Evolutionary conservation across 2,888 invertebrate species (phyloP), one percentile per base, ranked within the genome.

Genomic region (Rhingia campestris): DNA sequence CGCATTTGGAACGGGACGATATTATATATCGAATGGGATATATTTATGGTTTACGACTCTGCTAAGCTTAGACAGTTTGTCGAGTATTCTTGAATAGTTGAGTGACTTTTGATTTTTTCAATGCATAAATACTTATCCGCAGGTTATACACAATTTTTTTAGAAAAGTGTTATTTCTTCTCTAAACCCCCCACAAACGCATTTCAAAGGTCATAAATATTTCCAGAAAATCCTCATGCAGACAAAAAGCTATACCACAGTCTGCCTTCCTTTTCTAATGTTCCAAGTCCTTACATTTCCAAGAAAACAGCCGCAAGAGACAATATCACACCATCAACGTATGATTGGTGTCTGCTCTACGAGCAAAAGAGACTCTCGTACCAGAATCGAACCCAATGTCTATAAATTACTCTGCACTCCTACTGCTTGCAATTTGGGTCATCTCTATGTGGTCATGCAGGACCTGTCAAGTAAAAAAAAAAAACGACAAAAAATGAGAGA

Each of bases 371-470:
- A 32, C 33, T 47, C 9, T 10, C 22, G 41, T 41, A 37, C 22
- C 58, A 66, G 22, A 69, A 82, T 82, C 67, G 73, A 73, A 73
- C 49, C 47, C 12, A 54, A 9, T 69, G 63, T 43, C 70, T 73
- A 70, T 70, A 56, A 70, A 47, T 70, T 69, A 51, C 22, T 35
- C 56, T 35, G 5, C 32, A 47, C 59, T 33, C 41, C 64, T 58
- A 45, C 64, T 43, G 30, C 49, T 59, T 59, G 54, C 49, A 61
- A 66, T 80, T 73, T 66, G 37, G 66, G 58, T 66, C 75, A 75
- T 49, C 30, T 66, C 58, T 58, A 59, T 66, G 58, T 72, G 81
- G 76, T 81, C 74, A 73, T 43, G 66, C 56, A 56, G 35, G 53
- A 41, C 47, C 32, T 75, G 81, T 82, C 66, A 58, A 72, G 58